phyloP scores from a whole-genome alignment of 1,140 invertebrate species.

The Calliphora vicina region DNA sequence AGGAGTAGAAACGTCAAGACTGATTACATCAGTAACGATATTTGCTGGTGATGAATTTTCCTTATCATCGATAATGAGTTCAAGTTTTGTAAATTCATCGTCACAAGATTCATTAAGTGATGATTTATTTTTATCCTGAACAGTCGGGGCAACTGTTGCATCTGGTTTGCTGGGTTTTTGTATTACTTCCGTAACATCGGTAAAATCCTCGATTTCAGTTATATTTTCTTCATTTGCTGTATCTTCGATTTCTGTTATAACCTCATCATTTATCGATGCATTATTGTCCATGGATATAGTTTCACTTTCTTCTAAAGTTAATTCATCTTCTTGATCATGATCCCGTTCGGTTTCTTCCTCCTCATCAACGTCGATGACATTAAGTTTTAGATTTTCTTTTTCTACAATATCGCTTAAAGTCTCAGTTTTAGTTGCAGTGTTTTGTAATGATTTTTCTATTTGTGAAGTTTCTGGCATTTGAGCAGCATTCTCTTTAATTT shows the following conservation, averaged over 20 bases:
- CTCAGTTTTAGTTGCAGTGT: not conserved
- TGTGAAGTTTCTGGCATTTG: not conserved
- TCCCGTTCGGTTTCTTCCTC: constrained; percentile 23
- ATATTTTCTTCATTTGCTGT: constrained; percentile 21
- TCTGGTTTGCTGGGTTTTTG: not conserved
- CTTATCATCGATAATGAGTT: not conserved
- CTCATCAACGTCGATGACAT: not conserved
- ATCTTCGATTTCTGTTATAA: constrained; percentile 27
- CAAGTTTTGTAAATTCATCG: not conserved
- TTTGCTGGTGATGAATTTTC: not conserved
- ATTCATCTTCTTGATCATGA: constrained; percentile 37
- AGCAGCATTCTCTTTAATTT: not conserved
- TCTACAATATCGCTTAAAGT: not conserved
- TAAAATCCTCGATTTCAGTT: constrained; percentile 11
- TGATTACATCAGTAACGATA: not conserved
- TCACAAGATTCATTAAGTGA: not conserved
- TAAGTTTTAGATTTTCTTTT: not conserved
- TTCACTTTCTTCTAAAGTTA: constrained; percentile 36
- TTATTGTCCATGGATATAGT: constrained; percentile 44
- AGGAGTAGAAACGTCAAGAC: not conserved
- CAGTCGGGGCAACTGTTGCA: not conserved
- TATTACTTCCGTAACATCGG: not conserved
- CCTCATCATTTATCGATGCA: constrained; percentile 36
- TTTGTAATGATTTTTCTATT: not conserved
- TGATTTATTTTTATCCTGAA: not conserved